phyloP scores from a whole-genome alignment of 2,797 vertebrate species.

The Lycodopsis pacificus region DNA sequence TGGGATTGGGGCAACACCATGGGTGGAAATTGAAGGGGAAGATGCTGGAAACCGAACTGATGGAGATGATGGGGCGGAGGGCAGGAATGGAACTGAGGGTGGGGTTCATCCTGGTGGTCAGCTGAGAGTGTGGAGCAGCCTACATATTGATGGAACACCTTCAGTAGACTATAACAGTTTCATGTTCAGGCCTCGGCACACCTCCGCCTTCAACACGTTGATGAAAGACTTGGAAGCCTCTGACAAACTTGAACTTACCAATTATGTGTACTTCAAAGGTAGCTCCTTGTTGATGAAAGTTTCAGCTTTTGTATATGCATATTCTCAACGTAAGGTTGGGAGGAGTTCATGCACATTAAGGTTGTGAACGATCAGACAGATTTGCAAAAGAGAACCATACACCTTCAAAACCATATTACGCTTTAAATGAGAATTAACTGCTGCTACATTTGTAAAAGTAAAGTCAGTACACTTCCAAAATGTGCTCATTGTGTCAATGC shows the following conservation, averaged over 20 bases:
- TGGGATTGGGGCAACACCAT: neutral
- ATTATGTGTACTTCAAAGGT: constrained; percentile 84
- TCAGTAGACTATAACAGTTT: constrained; percentile 46
- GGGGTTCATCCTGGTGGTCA: neutral
- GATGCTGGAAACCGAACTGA: constrained; percentile 6
- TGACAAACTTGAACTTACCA: constrained; percentile 81
- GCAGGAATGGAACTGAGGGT: neutral
- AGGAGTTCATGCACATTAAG: neutral
- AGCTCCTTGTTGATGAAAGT: constrained; percentile 49
- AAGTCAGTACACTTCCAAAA: neutral
- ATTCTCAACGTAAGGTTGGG: neutral
- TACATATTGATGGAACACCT: constrained; percentile 31
- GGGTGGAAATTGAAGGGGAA: neutral
- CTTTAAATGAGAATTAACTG: constrained; percentile 11
- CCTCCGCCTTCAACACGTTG: neutral
- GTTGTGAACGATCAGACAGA: neutral
- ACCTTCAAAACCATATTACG: neutral
- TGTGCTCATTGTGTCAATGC: neutral
- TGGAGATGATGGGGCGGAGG: neutral
- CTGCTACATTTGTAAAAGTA: neutral
- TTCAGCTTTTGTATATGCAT: neutral
- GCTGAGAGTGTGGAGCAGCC: constrained; percentile 30
- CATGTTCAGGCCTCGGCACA: constrained; percentile 61
- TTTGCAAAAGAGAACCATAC: neutral
- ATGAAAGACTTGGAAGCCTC: constrained; percentile 58